phyloP scores from a whole-genome alignment of 2,888 invertebrate species.

The Cepaea hortensis region DNA sequence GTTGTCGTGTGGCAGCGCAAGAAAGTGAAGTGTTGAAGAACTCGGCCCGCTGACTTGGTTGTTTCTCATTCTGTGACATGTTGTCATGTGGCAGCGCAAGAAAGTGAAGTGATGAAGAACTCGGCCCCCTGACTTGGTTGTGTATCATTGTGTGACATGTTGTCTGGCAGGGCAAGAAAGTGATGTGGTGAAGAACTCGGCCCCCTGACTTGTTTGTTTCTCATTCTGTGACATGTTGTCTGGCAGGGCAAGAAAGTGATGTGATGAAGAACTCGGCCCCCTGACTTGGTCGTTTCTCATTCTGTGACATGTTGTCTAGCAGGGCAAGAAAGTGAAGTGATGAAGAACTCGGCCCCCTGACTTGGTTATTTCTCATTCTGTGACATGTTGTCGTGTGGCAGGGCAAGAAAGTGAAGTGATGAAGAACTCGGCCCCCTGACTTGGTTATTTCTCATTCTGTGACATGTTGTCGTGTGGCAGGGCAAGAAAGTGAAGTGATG shows the following conservation, averaged over 20 bases:
- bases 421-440: slow-evolving; percentile 60
- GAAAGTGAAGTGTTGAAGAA: slow-evolving; percentile 66
- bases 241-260: no score
- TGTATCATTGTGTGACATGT: neutral
- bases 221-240: neutral
- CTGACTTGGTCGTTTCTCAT: no score
- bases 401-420: slow-evolving; percentile 65
- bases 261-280: no score
- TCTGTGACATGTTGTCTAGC: neutral
- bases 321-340: slow-evolving; percentile 50
- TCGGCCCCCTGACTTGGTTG: neutral
- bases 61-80: no score
- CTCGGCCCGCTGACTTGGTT: slow-evolving; percentile 27
- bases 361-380: no score
- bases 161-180: slow-evolving; percentile 62
- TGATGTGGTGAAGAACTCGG: slow-evolving; percentile 64
- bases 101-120: slow-evolving; percentile 65
- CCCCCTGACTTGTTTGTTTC: slow-evolving; percentile 32
- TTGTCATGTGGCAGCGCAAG: slow-evolving; percentile 42
- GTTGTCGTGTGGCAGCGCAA: slow-evolving; percentile 58
- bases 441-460: neutral
- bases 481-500: slow-evolving; percentile 62
- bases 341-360: no score
- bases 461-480: no score
- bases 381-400: slow-evolving; percentile 44